Conservation (phyloP, 2,888 invertebrate genomes). For the Onchidella celtica region DNA sequence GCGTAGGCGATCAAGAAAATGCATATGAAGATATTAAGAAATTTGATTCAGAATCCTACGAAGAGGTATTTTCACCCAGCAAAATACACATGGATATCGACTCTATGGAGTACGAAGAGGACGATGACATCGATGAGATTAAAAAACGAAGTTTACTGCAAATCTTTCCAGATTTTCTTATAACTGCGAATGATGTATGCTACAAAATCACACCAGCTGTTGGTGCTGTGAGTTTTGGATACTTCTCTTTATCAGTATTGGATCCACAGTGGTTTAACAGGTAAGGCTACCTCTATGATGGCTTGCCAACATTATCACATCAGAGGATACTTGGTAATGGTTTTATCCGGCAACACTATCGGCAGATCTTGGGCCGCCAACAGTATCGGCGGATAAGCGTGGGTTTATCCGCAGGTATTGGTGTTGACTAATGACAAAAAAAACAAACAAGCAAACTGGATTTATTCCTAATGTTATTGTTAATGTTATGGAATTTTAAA, state of each 20-base stretch:
- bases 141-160: background rate
- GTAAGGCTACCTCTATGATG: constrained; percentile 59
- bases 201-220: constrained; percentile 62
- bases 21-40: background rate
- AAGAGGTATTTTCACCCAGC: constrained; percentile 9
- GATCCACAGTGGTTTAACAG: constrained; percentile 64
- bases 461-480: no score
- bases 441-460: no score
- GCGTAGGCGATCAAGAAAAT: background rate
- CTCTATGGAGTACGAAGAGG: constrained; percentile 14
- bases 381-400: no score
- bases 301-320: no score
- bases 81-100: constrained; percentile 6
- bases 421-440: no score
- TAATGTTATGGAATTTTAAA: no score
- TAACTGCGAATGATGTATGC: constrained; percentile 40
- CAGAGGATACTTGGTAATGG: no score
- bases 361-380: no score
- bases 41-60: background rate
- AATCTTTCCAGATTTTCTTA: constrained; percentile 33
- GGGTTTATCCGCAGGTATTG: no score
- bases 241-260: constrained; percentile 71
- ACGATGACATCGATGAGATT: constrained; percentile 24
- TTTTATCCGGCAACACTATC: no score
- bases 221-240: constrained; percentile 67